phyloP scores from a whole-genome alignment of 2,797 vertebrate genomes.

The Oreochromis grahami region DNA sequence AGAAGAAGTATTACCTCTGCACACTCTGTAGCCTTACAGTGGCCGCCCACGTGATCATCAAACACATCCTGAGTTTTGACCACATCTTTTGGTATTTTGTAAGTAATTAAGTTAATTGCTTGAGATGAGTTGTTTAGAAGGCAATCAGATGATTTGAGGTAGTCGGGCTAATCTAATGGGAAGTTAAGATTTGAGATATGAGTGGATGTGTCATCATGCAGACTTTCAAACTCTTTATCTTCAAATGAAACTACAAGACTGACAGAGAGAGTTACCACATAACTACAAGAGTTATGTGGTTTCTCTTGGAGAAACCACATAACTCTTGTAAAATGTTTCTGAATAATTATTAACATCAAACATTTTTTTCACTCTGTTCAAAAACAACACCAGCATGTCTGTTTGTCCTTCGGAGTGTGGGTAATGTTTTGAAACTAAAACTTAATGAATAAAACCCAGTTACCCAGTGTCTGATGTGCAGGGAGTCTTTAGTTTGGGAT shows the following conservation, averaged over 20 bases:
- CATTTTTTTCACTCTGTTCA: no score
- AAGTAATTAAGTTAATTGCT: constrained; percentile 14
- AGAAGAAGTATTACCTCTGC: constrained; percentile 52
- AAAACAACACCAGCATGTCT: neutral
- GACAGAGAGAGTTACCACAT: neutral
- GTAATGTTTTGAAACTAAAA: no score
- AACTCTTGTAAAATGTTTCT: neutral
- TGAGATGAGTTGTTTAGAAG: neutral
- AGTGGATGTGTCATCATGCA: neutral
- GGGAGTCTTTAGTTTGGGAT: no score
- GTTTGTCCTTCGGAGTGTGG: neutral
- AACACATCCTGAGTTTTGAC: constrained; percentile 62
- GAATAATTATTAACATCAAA: no score
- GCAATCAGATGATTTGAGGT: neutral
- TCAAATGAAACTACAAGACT: neutral
- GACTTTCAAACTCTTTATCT: neutral
- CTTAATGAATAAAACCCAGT: no score
- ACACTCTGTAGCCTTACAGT: constrained; percentile 43
- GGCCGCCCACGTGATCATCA: constrained; percentile 30
- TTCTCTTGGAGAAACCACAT: no score
- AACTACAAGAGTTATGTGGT: no score
- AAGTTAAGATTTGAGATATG: neutral
- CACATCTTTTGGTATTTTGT: constrained; percentile 63
- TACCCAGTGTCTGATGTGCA: no score
- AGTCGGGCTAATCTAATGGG: neutral